Conservation (phyloP, 2,797 vertebrate genomes). For the Acanthornis magna region DNA sequence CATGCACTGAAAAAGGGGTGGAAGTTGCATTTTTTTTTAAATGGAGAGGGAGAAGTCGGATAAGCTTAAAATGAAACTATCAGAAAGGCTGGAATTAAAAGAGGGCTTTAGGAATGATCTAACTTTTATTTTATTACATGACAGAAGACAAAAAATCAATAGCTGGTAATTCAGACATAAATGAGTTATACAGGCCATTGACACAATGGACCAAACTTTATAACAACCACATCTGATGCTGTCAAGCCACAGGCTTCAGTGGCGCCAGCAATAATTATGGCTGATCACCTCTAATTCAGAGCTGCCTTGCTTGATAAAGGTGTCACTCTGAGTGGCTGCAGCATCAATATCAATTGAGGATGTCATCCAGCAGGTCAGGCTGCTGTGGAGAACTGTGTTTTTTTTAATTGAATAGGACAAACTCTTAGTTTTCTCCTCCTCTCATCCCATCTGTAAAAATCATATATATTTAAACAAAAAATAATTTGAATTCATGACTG, state of each 20-base stretch:
- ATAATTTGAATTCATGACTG: not conserved
- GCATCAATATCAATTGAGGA: slow-evolving; percentile 69
- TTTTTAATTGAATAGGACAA: slow-evolving; percentile 5
- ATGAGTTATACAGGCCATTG: slow-evolving; percentile 81
- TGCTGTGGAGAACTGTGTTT: not conserved
- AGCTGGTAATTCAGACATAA: slow-evolving; percentile 75
- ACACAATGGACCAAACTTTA: slow-evolving; percentile 78
- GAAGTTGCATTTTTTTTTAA: not conserved
- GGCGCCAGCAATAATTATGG: slow-evolving; percentile 82
- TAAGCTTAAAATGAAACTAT: slow-evolving; percentile 43
- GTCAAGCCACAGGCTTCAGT: slow-evolving; percentile 74
- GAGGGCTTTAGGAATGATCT: slow-evolving; percentile 62
- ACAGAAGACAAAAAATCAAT: slow-evolving; percentile 77
- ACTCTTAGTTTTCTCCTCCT: slow-evolving; percentile 2
- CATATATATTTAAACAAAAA: not conserved
- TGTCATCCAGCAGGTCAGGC: slow-evolving; percentile 62
- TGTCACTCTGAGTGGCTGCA: slow-evolving; percentile 70
- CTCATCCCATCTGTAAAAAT: not conserved
- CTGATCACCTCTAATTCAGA: slow-evolving; percentile 82
- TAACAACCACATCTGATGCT: slow-evolving; percentile 78
- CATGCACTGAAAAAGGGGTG: not conserved
- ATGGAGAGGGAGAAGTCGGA: not conserved
- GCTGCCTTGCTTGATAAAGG: slow-evolving; percentile 77
- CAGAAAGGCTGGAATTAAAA: slow-evolving; percentile 62
- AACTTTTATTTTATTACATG: slow-evolving; percentile 78